These are phyloP conservation scores for Xylophagus ater DNA, from an alignment of 2,888 invertebrate species.

Conservation along the genomic window DNA sequence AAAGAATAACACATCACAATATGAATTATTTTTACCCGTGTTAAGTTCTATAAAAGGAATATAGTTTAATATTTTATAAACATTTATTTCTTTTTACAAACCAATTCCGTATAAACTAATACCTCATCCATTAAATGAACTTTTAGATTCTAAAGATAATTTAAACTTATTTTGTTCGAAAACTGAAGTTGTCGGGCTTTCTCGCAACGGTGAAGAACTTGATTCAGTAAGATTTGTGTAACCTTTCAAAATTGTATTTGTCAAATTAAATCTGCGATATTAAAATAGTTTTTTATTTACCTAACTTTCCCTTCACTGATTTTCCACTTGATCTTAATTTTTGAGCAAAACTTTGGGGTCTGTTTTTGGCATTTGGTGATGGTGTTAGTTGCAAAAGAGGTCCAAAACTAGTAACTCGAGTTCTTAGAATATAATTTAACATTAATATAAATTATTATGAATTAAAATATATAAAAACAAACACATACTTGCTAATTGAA, in stretches of 20 bases:
- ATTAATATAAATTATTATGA: neutral
- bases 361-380: slow-evolving; percentile 37
- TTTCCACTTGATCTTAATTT: slow-evolving; percentile 75
- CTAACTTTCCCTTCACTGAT: slow-evolving; percentile 61
- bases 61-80: too few relatives aligned
- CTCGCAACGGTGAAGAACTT: slow-evolving; percentile 55
- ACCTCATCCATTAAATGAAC: slow-evolving; percentile 35
- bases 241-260: slow-evolving; percentile 32
- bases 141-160: slow-evolving; percentile 33
- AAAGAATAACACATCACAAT: slow-evolving; percentile 23
- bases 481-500: slow-evolving; percentile 25
- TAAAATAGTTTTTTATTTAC: slow-evolving; percentile 11
- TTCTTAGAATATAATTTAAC: slow-evolving; percentile 10
- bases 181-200: slow-evolving; percentile 47
- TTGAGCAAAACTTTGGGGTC: slow-evolving; percentile 83
- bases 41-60: too few relatives aligned
- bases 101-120: slow-evolving; percentile 26
- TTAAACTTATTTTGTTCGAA: slow-evolving; percentile 33
- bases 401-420: slow-evolving; percentile 28
- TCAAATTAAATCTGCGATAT: neutral
- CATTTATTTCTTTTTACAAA: too few relatives aligned
- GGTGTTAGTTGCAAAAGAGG: slow-evolving; percentile 37
- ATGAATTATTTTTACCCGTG: slow-evolving; percentile 30
- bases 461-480: neutral
- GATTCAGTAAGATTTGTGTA: slow-evolving; percentile 71